Percentiles rank a stretch among this genome's conserved stretches.
These are phyloP conservation scores for Steatocranus sp. DNA, from an alignment of 2,797 vertebrate genomes.

Conservation along the genomic window DNA sequence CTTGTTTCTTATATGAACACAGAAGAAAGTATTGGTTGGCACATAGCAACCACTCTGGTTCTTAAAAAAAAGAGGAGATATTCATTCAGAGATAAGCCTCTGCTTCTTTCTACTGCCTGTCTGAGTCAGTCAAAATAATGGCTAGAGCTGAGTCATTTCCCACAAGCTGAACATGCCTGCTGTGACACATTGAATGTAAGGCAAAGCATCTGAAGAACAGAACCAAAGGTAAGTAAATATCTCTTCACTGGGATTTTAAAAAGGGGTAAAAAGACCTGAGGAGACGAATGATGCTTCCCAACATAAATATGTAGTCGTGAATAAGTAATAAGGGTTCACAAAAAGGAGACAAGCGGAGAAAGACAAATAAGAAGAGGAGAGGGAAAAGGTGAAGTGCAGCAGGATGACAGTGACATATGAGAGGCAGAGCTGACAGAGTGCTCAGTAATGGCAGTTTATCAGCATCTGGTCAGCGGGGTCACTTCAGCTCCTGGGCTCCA, in stretches of 20 bases:
- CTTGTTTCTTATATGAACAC: not conserved
- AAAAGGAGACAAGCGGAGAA: not conserved
- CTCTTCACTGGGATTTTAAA: not conserved
- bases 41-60: not conserved
- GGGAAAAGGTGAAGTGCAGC: conserved; percentile 1
- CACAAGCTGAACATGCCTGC: not conserved
- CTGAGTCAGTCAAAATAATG: not conserved
- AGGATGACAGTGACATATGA: conserved; percentile 62
- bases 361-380: not conserved
- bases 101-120: not conserved
- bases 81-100: not conserved
- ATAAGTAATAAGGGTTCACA: not conserved
- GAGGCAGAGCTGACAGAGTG: conserved; percentile 52
- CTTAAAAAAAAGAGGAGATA: not conserved
- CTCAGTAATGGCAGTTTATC: conserved; percentile 64
- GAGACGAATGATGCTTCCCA: not conserved
- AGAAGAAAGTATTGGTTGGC: not conserved
- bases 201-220: not conserved
- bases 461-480: conserved; percentile 60
- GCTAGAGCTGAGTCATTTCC: not conserved
- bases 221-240: not conserved
- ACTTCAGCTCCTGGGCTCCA: conserved; percentile 43
- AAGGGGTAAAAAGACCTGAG: not conserved
- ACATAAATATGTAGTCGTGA: not conserved
- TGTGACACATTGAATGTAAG: not conserved